Percentiles rank a stretch among this genome's conserved stretches.
Conservation (phyloP, 2,797 vertebrate genomes). For the Prunella strophiata region DNA sequence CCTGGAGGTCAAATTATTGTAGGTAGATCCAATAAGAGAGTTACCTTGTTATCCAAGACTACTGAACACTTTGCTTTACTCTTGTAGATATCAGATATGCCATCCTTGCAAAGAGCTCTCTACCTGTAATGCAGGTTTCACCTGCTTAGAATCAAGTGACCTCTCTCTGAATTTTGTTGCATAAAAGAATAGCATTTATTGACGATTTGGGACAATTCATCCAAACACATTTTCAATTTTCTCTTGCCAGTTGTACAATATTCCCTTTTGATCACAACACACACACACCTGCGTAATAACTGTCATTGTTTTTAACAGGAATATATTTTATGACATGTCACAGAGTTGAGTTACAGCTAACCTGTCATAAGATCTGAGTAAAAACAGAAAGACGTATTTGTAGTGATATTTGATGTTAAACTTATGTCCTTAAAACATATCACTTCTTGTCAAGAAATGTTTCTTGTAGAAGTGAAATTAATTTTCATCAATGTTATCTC, state of each 20-base stretch:
- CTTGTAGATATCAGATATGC: neutral
- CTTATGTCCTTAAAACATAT: neutral
- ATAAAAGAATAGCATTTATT: neutral
- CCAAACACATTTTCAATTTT: neutral
- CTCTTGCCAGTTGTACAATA: neutral
- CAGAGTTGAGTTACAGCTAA: neutral
- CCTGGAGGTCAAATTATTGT: constrained; percentile 17
- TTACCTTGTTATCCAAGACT: neutral
- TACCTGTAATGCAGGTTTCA: neutral
- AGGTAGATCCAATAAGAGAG: constrained; percentile 19
- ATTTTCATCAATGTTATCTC: neutral
- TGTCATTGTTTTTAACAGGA: neutral
- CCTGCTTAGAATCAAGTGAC: neutral
- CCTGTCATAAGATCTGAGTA: neutral
- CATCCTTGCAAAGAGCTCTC: neutral
- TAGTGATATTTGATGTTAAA: neutral
- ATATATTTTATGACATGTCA: neutral
- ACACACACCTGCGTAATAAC: neutral
- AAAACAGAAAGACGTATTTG: neutral
- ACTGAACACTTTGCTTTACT: neutral
- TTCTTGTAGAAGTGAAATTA: constrained; percentile 1
- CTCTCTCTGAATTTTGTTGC: neutral
- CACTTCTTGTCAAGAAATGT: neutral
- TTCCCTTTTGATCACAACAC: neutral
- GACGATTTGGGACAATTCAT: neutral